Evolutionary conservation across 2,113 vertebrate genomes (phyloP).

Genomic region (Heterochromis multidens): DNA sequence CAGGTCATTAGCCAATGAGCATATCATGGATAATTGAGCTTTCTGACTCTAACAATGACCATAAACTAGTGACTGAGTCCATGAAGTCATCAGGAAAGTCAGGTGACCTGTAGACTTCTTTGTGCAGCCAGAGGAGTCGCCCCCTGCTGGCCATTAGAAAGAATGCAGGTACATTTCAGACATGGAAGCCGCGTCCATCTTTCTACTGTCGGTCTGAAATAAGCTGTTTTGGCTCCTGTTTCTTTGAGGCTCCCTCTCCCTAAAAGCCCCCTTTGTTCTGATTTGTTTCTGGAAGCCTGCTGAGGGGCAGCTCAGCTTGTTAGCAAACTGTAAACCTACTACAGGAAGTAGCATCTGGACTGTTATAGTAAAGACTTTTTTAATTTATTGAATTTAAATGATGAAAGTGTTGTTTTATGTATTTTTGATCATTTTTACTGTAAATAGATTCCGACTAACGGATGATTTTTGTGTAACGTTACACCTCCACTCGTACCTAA

Average conservation of each 20-base stretch:
- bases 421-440: background rate
- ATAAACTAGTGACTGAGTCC: background rate
- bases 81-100: background rate
- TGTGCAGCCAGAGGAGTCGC: no score
- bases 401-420: background rate
- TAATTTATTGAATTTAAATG: background rate
- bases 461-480: background rate
- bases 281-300: background rate
- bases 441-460: background rate
- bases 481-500: background rate
- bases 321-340: background rate
- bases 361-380: background rate
- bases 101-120: background rate
- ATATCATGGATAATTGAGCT: no score
- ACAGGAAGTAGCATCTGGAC: background rate
- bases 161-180: background rate
- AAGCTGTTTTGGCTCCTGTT: background rate
- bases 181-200: no score
- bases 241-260: background rate
- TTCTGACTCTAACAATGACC: no score
- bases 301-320: background rate
- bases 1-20: no score
- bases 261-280: background rate
- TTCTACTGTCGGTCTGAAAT: background rate
- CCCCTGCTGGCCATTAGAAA: no score